Base-by-base conservation (phyloP, 2,888 invertebrate species). In the Strigamia crassipes region DNA sequence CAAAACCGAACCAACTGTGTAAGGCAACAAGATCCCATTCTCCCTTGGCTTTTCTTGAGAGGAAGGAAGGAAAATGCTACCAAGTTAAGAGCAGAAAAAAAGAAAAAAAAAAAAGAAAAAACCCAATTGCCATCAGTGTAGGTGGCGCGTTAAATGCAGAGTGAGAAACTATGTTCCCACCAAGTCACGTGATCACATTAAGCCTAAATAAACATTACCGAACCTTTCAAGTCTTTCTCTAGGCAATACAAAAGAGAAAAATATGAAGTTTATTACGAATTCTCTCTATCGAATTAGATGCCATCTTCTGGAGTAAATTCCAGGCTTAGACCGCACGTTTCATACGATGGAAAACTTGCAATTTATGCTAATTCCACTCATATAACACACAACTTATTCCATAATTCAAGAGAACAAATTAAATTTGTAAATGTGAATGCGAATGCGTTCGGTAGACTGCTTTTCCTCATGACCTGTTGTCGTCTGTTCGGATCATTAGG, bases 1-100 rank as follows among this genome's bases (percentile, higher is more conserved):
- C 66, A 66, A 66, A 66, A 66, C 66, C 66, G 66, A 66, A 66
- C 66, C 66, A 66, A 66, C 66, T 66, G 66, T 66, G 66, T 66
- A 66, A 66, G 66, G 66, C 66, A 66, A 31, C 66, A 66, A 66
- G 66, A 66, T 66, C 66, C 66, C 66, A 66, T 66, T 66, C 66
- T 66, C 66, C 66, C 66, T 66, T 66, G 15, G 66, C 66, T 66
- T 66, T 66, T n/a, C 31, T 31, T n/a, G n/a, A 51, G 51, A 51
- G 51, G 27, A 10, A 66, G 27, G 6, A 27, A 27, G 66, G 66
- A 66, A 51, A 51, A 51, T 18, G 51, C 51, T 51, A n/a, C 51
- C 3, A n/a, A 51, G 51, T 51, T 51, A 51, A 51, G 27, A 23
- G 10, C 18, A 61, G 21, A n/a, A 23, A 9, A 9, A 61, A 21